phyloP scores from a whole-genome alignment of 37 sponge, comb jelly and placozoan genomes.

The Amphimedon queenslandica region DNA sequence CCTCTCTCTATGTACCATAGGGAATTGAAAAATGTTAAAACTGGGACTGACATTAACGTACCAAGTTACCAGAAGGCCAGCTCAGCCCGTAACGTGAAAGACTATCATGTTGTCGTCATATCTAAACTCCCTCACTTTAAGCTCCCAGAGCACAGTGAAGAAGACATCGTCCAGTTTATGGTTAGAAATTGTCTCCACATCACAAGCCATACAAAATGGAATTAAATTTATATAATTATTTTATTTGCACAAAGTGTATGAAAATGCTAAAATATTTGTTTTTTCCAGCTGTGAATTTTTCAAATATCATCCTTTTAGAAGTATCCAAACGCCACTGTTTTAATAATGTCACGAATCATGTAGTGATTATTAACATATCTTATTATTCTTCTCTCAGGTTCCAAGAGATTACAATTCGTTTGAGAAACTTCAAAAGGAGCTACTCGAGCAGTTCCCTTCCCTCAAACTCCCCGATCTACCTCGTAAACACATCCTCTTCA shows the following conservation, averaged over 20 bases:
- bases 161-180: slow-evolving; percentile 73
- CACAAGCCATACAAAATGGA: neutral
- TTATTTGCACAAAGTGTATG: too few relatives aligned
- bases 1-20: slow-evolving; percentile 16
- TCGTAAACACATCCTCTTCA: slow-evolving; percentile 46
- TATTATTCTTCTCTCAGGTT: slow-evolving; percentile 42
- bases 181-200: slow-evolving; percentile 14
- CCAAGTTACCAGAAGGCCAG: slow-evolving; percentile 34
- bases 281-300: too few relatives aligned
- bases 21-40: slow-evolving; percentile 33
- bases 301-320: too few relatives aligned
- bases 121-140: slow-evolving; percentile 58
- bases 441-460: slow-evolving; percentile 30
- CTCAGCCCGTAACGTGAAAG: slow-evolving; percentile 47
- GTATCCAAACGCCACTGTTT: too few relatives aligned
- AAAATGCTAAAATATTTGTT: too few relatives aligned
- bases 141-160: slow-evolving; percentile 39
- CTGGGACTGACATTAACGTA: slow-evolving; percentile 62
- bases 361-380: too few relatives aligned
- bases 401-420: slow-evolving; percentile 54
- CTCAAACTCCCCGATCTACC: slow-evolving; percentile 56
- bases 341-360: too few relatives aligned
- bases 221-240: too few relatives aligned
- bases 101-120: slow-evolving; percentile 74
- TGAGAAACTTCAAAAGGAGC: slow-evolving; percentile 62